Conservation (phyloP, 1,140 invertebrate species). For the Rhyzopertha dominica region DNA sequence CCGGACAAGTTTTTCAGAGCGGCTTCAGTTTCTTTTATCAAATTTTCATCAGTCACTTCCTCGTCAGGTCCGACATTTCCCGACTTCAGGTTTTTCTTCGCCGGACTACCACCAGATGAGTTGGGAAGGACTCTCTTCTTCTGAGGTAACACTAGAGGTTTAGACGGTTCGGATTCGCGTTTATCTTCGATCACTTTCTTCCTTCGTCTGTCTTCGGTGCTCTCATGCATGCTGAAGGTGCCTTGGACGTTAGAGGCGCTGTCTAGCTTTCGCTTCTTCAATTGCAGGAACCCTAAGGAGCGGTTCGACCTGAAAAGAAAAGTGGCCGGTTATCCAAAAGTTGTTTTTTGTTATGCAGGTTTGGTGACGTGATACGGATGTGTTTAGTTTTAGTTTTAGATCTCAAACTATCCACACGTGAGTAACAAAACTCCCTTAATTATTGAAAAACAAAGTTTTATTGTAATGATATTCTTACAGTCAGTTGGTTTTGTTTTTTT, state of each 20-base stretch:
- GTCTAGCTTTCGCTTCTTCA: constrained; percentile 53
- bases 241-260: constrained; percentile 36
- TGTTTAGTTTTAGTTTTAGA: too few species aligned
- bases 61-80: constrained; percentile 48
- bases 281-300: constrained; percentile 44
- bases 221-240: constrained; percentile 42
- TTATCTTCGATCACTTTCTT: constrained; percentile 46
- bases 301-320: constrained; percentile 41
- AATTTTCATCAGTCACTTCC: constrained; percentile 66
- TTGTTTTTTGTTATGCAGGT: too few species aligned
- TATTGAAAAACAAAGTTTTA: too few species aligned
- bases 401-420: too few species aligned
- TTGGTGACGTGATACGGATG: too few species aligned
- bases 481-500: too few species aligned
- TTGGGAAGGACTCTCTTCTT: constrained; percentile 56
- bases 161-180: constrained; percentile 43
- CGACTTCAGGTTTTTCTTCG: constrained; percentile 48
- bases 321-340: constrained; percentile 9
- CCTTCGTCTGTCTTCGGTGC: constrained; percentile 46
- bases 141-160: constrained; percentile 52
- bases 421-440: too few species aligned
- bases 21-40: constrained; percentile 80
- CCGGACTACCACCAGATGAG: constrained; percentile 46
- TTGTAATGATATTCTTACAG: too few species aligned
- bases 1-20: constrained; percentile 77